Conservation (phyloP, 64 coral and sea anemone species). For the Pachyseris speciosa region DNA sequence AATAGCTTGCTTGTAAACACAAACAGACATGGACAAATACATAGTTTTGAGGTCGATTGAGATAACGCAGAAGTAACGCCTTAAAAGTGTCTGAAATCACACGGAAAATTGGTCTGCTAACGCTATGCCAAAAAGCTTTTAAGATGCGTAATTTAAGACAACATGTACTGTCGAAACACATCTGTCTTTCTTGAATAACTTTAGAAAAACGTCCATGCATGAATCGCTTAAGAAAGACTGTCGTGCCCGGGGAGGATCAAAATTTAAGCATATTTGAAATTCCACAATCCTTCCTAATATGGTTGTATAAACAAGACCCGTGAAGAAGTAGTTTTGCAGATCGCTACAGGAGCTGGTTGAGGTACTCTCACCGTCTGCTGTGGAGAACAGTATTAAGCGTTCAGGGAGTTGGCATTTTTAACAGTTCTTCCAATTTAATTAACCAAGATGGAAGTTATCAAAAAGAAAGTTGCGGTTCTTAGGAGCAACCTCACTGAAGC, state of each 20-base stretch:
- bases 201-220: not conserved
- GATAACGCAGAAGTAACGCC: not conserved
- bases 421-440: not conserved
- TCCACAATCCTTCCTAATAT: not conserved
- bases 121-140: too few relatives aligned
- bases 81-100: not conserved
- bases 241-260: not conserved
- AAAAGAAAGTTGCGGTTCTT: slow-evolving; percentile 81
- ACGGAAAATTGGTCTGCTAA: too few relatives aligned
- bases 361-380: not conserved
- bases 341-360: not conserved
- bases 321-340: not conserved
- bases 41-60: not conserved
- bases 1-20: not conserved
- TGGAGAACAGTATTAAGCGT: not conserved
- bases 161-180: too few relatives aligned
- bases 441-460: slow-evolving; percentile 86
- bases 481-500: slow-evolving; percentile 50
- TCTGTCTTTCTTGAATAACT: not conserved
- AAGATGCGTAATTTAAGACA: too few relatives aligned
- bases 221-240: not conserved
- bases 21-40: not conserved
- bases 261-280: not conserved
- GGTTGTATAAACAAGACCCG: not conserved
- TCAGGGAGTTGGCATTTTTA: not conserved